These are phyloP conservation scores for Rhynchotus rufescens DNA, from an alignment of 2,797 vertebrate species.

Conservation along the genomic window DNA sequence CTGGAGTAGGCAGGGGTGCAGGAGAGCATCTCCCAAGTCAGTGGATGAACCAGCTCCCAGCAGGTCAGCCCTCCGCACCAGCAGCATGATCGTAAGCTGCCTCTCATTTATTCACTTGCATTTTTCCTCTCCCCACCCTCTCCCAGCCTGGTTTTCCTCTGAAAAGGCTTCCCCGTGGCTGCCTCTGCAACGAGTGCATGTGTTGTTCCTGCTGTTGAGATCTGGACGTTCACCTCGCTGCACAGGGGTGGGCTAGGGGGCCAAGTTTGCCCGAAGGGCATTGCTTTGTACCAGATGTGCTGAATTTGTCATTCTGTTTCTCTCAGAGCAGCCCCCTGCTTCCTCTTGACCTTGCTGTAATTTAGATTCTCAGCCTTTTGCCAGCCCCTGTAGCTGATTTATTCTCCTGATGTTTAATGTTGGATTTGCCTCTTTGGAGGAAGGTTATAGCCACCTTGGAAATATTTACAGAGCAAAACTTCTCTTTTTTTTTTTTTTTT, in stretches of 20 bases:
- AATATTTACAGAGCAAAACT: slow-evolving; percentile 35
- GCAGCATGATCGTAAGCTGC: neutral
- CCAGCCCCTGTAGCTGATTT: slow-evolving; percentile 57
- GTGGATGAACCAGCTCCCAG: neutral
- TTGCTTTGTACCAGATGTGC: slow-evolving; percentile 69
- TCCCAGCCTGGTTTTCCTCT: neutral
- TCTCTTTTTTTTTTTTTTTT: neutral
- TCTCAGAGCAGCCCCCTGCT: slow-evolving; percentile 58
- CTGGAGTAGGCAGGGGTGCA: neutral
- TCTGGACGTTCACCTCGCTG: neutral
- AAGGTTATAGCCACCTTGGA: slow-evolving; percentile 62
- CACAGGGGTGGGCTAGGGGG: slow-evolving; percentile 29
- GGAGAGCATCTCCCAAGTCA: neutral
- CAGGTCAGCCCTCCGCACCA: neutral
- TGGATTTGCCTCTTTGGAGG: slow-evolving; percentile 37
- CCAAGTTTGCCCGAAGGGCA: slow-evolving; percentile 31
- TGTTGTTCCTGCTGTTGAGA: neutral
- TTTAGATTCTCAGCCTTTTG: slow-evolving; percentile 60
- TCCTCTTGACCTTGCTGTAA: slow-evolving; percentile 63
- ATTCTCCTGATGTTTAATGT: slow-evolving; percentile 52
- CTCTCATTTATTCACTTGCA: slow-evolving; percentile 56
- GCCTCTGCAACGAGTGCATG: fast-evolving
- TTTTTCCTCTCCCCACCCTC: neutral
- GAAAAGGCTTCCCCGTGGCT: neutral
- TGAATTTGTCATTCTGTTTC: slow-evolving; percentile 54